phyloP scores from a whole-genome alignment of 1,140 invertebrate species.

The Saxidomus purpurata region DNA sequence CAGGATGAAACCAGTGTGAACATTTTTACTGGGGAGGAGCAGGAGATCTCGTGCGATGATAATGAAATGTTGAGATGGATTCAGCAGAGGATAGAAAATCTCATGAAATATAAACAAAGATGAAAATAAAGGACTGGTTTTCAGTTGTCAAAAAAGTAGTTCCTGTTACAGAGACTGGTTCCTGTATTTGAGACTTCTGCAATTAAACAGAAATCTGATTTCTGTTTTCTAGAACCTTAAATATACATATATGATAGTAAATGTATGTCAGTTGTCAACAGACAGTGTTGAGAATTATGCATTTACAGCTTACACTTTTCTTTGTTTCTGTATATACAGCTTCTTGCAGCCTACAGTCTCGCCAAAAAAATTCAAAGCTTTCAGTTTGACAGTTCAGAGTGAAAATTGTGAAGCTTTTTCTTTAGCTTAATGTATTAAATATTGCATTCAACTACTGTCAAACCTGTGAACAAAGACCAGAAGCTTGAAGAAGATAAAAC shows the following conservation, averaged over 20 bases:
- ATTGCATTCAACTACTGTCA: no score
- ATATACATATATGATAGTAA: neutral
- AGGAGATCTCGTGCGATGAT: constrained; percentile 58
- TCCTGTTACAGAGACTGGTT: neutral
- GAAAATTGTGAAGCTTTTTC: no score
- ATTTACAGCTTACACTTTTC: no score
- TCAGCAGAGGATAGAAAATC: constrained; percentile 56
- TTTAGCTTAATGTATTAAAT: no score
- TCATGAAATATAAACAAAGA: constrained; percentile 58
- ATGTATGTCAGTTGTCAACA: neutral
- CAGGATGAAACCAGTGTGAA: constrained; percentile 65
- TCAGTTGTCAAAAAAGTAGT: neutral
- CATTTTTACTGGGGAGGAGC: constrained; percentile 61
- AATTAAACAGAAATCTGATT: neutral
- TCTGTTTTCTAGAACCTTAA: neutral
- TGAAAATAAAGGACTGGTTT: neutral
- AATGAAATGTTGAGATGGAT: constrained; percentile 60
- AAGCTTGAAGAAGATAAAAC: no score
- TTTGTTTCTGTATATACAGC: no score
- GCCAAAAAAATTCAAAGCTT: no score
- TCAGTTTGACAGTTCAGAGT: no score
- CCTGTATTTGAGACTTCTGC: neutral
- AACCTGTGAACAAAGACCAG: no score
- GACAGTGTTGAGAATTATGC: no score
- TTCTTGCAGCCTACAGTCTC: no score